These are phyloP conservation scores for Microcebus griseorufus DNA, from an alignment of 2,113 vertebrate species.

Conservation along the genomic window DNA sequence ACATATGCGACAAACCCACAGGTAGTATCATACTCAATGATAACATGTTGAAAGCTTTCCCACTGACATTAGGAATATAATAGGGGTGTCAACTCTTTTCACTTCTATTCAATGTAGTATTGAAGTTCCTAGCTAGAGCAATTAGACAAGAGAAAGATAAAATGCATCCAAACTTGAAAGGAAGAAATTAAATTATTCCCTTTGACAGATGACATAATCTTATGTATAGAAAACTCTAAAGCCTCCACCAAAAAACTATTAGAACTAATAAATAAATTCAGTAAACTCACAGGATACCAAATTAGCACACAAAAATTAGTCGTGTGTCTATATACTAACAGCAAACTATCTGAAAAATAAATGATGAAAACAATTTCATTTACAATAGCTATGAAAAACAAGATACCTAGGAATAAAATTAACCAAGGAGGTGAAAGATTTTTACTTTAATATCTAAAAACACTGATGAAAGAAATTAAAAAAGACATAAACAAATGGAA, in stretches of 20 bases:
- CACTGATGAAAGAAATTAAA: neutral
- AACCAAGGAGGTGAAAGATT: neutral
- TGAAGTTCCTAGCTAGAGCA: neutral
- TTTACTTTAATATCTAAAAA: neutral
- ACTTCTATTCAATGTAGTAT: neutral
- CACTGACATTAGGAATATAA: neutral
- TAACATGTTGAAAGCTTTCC: neutral
- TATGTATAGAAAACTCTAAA: neutral
- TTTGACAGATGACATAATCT: neutral
- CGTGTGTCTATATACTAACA: neutral
- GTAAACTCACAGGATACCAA: neutral
- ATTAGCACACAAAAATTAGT: neutral
- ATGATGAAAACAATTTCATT: neutral
- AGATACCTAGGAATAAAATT: neutral
- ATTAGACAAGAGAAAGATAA: neutral
- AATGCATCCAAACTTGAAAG: neutral
- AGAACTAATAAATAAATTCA: neutral
- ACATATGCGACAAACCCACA: neutral
- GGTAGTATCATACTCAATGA: neutral
- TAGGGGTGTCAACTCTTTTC: neutral
- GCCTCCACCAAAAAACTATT: neutral
- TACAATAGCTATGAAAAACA: neutral
- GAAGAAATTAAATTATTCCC: neutral
- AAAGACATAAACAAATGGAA: neutral
- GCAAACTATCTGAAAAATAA: neutral